A percentile compares a stretch with the other conserved stretches of the same genome.
Evolutionary conservation across 2,113 vertebrate genomes (phyloP).

Genomic region (Peucedramus taeniatus): DNA sequence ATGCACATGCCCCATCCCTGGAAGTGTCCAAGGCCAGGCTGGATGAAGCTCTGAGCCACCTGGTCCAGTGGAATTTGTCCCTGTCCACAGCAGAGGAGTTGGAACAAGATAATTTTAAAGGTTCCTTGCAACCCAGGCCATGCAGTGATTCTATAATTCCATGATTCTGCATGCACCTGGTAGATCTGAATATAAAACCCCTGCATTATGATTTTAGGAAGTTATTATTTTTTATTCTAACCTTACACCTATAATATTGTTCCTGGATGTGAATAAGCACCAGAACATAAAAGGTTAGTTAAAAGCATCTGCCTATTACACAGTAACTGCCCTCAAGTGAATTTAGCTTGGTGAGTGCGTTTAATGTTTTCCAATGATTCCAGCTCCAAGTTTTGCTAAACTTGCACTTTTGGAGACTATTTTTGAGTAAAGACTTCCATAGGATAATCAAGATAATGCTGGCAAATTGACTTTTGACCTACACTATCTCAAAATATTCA

Average conservation of each 20-base stretch:
- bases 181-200: neutral
- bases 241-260: neutral
- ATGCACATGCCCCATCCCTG: neutral
- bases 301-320: neutral
- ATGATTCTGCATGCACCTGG: neutral
- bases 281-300: neutral
- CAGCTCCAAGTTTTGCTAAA: neutral
- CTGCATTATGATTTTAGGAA: neutral
- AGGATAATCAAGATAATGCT: slow-evolving; percentile 20
- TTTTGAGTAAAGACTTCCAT: slow-evolving; percentile 21
- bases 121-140: neutral
- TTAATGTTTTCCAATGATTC: slow-evolving; percentile 9
- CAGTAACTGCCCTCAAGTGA: neutral
- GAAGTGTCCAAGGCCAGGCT: neutral
- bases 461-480: slow-evolving; percentile 27
- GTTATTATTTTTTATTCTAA: slow-evolving; percentile 26
- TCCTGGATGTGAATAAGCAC: neutral
- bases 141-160: neutral
- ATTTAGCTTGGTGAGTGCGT: neutral
- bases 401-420: slow-evolving; percentile 32
- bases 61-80: neutral
- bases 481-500: slow-evolving; percentile 24
- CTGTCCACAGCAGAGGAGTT: neutral
- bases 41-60: neutral
- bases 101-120: neutral